Base-by-base conservation (phyloP, 2,113 vertebrate species). In the Hippoglossus stenolepis region DNA sequence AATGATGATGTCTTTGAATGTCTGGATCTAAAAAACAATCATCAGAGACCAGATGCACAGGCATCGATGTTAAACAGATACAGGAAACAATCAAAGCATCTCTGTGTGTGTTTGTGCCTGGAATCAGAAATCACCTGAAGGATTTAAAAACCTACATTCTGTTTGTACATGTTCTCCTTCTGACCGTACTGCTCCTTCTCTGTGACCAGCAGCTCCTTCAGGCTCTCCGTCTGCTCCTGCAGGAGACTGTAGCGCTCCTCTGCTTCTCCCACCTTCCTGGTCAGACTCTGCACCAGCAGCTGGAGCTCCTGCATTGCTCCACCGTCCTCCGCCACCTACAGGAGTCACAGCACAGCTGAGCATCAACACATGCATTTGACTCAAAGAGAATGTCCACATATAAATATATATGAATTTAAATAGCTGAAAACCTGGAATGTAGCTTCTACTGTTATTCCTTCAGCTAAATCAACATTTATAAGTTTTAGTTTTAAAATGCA, bases 221-320 rank as follows among this genome's bases (percentile, higher is more conserved):
- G 92, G 70, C 93, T 95, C 59, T 94, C 87, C 0, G 91, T 89
- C 92, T 97, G 93, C 82, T 97, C 96, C 85, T 95, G 93, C 20
- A 96, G 94, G 31, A 97, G 86, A 65, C 96, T 96, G 91, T 91
- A 96, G 18, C 93, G 94, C 82, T 97, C 96, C 58, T 97, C 96
- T 14, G 93, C 94, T 60, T 96, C 95, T 23, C 92, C 96, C 74
- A 97, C 95, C 65, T 96, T 97, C 89, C 87, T 96, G 68, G 95
- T 97, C 61, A 97, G 95, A 66, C 90, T 96, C 60, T 96, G 93
- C 71, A 97, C 91, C 64, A 97, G 87, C 73, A 94, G 67, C 90
- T 96, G 90, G 78, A 96, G 93, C 77, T 95, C 96, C 78, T 94
- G 92, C 51, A 93, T 35, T 0, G 94, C 91, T 2, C 86, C 88